phyloP scores from a whole-genome alignment of 1,140 invertebrate species.

The Homalodisca vitripennis region DNA sequence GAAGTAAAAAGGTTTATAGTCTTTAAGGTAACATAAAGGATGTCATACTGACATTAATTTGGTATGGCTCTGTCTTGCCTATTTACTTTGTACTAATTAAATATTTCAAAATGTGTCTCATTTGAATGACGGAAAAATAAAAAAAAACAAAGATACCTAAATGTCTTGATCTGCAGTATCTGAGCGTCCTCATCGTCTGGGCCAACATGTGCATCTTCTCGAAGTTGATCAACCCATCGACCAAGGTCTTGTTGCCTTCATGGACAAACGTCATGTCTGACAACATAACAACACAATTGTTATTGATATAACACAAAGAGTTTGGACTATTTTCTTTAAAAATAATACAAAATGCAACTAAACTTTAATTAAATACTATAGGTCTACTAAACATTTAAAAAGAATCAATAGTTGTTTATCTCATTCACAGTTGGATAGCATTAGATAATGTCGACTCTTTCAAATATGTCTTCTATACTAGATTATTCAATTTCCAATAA shows the following conservation, averaged over 20 bases:
- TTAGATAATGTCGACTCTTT: too few species aligned
- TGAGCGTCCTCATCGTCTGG: conserved; percentile 74
- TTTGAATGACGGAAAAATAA: not conserved
- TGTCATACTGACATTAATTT: too few species aligned
- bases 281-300: conserved; percentile 37
- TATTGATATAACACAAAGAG: too few species aligned
- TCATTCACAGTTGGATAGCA: too few species aligned
- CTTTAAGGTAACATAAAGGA: too few species aligned
- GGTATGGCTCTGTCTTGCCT: conserved; percentile 27
- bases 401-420: too few species aligned
- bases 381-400: too few species aligned
- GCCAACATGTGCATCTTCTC: conserved; percentile 93
- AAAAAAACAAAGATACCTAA: conserved; percentile 64
- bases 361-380: too few species aligned
- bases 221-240: conserved; percentile 83
- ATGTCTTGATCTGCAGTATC: conserved; percentile 69
- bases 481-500: too few species aligned
- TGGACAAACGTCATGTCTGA: conserved; percentile 85
- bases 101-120: not conserved
- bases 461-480: not conserved
- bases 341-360: too few species aligned
- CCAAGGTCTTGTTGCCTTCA: conserved; percentile 85
- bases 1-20: too few species aligned
- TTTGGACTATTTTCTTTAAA: too few species aligned
- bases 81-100: not conserved